phyloP scores from a whole-genome alignment of 2,113 vertebrate genomes.

The Mustela nigripes region DNA sequence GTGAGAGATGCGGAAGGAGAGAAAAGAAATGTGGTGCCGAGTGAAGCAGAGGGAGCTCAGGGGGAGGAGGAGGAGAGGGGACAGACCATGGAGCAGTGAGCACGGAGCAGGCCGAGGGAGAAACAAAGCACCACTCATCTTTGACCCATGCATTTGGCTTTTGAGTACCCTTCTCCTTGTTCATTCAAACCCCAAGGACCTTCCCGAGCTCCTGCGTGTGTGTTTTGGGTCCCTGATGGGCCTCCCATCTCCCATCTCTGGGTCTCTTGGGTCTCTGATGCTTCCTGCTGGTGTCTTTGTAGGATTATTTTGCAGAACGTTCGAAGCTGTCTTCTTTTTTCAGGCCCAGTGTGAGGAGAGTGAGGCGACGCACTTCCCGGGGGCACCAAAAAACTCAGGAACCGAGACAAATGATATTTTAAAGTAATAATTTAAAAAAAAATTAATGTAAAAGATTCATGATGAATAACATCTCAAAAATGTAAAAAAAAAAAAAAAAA shows the following conservation, averaged over 20 bases:
- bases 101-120: neutral
- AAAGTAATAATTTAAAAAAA: neutral
- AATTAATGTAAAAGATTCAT: neutral
- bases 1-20: neutral
- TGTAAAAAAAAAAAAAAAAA: neutral
- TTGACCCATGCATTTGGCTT: fast-evolving
- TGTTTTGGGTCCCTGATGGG: neutral
- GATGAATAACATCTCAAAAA: neutral
- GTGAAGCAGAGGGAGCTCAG: neutral
- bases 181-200: neutral
- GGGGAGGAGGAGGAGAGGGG: neutral
- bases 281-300: neutral
- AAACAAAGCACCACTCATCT: neutral
- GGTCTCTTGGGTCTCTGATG: no score
- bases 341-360: neutral
- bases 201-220: fast-evolving
- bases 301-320: neutral
- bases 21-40: neutral
- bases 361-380: neutral
- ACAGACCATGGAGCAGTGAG: neutral
- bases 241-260: neutral
- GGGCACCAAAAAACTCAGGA: neutral
- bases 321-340: neutral
- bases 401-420: neutral
- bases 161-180: neutral